Base-by-base conservation (phyloP, 2,797 vertebrate species). In the Mycteria americana region DNA sequence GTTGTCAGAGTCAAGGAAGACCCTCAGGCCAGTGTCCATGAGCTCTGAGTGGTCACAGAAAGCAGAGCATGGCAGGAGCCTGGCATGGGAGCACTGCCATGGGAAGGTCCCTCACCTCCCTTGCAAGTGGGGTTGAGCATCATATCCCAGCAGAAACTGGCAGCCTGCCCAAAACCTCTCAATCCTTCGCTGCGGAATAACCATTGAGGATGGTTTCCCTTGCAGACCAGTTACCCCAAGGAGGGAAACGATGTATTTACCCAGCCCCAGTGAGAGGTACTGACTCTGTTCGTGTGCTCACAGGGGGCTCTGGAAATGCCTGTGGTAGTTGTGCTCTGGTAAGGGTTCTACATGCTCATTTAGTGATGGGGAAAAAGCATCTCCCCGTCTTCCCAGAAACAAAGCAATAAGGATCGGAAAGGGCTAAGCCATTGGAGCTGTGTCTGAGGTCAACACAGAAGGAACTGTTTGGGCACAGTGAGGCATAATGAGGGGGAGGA, bases 241-340 rank as follows among this genome's bases (percentile, higher is more conserved):
- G 33, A 86, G 14, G 41, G 15, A 85, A 68, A 72, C 3, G 27
- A 62, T 37, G 18, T 7, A 21, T 45, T 88, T 80, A 63, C 48
- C 31, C 13, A 72, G 45, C 7, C 5, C 14, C 23, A 60, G 5
- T 51, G 30, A 46, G 53, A 85, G 33, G 24, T 53, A 41, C 33
- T 63, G 43, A 9, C 31, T 68, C 4, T 6, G 22, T 30, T 65
- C 30, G 27, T 63, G 35, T 28, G 62, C 21, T 82, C 22, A 31
- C 8, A 63, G n/a, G 1, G 16, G 31, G 4, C 85, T 63, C 63
- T 76, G 81, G 62, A 91, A 92, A 79, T 31, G 27, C 31, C 24
- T 1, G 0, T 65, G 16, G 21, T 41, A 10, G 8, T 1, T 91
- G 53, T 74, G 31, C 39, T 41, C 18, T 2, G 3, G 4, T 56